These are phyloP conservation scores for Charanyca ferruginea DNA, from an alignment of 2,888 invertebrate species.

Conservation along the genomic window DNA sequence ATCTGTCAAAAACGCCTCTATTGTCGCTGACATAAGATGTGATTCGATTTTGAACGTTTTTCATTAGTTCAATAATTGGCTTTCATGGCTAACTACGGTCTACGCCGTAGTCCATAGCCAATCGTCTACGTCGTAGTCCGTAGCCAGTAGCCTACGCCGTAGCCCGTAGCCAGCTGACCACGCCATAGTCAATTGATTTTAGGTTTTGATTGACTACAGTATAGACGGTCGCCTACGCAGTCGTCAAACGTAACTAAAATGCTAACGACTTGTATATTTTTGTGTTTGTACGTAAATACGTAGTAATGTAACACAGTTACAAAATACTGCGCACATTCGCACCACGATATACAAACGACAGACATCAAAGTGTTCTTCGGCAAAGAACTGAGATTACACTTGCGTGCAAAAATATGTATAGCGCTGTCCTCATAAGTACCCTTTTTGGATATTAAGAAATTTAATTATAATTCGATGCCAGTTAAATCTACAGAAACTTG, in stretches of 20 bases:
- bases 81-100: background rate
- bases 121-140: background rate
- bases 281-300: background rate
- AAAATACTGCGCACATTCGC: slow-evolving; percentile 54
- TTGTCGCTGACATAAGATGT: too few species aligned
- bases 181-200: background rate
- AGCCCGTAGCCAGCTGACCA: background rate
- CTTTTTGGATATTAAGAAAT: too few species aligned
- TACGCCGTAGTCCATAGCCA: background rate
- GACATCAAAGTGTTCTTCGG: slow-evolving; percentile 69
- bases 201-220: too few species aligned
- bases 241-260: background rate
- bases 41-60: too few species aligned
- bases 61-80: too few species aligned
- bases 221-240: background rate
- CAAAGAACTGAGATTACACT: slow-evolving; percentile 64
- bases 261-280: background rate
- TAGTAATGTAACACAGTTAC: slow-evolving; percentile 46
- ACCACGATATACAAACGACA: slow-evolving; percentile 65
- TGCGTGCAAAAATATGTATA: slow-evolving; percentile 21
- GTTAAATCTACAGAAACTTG: background rate
- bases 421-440: too few species aligned
- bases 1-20: too few species aligned
- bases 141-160: background rate
- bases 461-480: too few species aligned